Evolutionary conservation across 2,797 vertebrate genomes (phyloP).

Genomic region (Poecilia wingei): DNA sequence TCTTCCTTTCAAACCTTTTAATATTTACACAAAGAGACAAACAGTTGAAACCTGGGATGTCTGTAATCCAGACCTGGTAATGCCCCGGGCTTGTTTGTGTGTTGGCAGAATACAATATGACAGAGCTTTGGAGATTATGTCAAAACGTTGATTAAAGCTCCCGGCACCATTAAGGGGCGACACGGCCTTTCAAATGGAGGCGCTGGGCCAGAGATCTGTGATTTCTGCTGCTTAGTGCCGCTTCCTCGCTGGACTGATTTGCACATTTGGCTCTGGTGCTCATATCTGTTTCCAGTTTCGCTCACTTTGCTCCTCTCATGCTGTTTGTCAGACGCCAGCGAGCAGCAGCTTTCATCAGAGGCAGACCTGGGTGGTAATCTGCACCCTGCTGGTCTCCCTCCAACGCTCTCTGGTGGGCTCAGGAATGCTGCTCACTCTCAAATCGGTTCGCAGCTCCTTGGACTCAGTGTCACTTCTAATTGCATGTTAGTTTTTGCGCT

Average conservation of each 20-base stretch:
- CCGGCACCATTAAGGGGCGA: constrained; percentile 46
- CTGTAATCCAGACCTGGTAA: constrained; percentile 30
- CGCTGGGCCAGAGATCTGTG: constrained; percentile 44
- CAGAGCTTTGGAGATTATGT: constrained; percentile 61
- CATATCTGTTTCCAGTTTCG: constrained; percentile 42
- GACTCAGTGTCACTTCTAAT: constrained; percentile 66
- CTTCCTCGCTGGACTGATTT: constrained; percentile 52
- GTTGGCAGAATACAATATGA: constrained; percentile 56
- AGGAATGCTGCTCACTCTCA: constrained; percentile 65
- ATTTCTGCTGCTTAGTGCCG: constrained; percentile 47
- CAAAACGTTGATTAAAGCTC: constrained; percentile 62
- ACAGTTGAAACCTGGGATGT: constrained; percentile 4
- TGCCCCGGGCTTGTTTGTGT: constrained; percentile 26
- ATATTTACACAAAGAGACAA: constrained; percentile 14
- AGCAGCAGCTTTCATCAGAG: constrained; percentile 62
- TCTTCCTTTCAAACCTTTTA: constrained; percentile 8
- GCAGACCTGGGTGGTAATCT: constrained; percentile 61
- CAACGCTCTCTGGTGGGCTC: constrained; percentile 50
- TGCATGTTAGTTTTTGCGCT: constrained; percentile 55
- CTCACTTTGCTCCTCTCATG: constrained; percentile 34
- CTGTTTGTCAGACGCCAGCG: constrained; percentile 60
- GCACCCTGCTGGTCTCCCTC: constrained; percentile 57
- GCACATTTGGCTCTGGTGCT: constrained; percentile 70
- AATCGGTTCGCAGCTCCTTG: constrained; percentile 57
- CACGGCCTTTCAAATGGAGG: constrained; percentile 20